phyloP scores from a whole-genome alignment of 1,140 invertebrate genomes.

The Chionoecetes opilio region DNA sequence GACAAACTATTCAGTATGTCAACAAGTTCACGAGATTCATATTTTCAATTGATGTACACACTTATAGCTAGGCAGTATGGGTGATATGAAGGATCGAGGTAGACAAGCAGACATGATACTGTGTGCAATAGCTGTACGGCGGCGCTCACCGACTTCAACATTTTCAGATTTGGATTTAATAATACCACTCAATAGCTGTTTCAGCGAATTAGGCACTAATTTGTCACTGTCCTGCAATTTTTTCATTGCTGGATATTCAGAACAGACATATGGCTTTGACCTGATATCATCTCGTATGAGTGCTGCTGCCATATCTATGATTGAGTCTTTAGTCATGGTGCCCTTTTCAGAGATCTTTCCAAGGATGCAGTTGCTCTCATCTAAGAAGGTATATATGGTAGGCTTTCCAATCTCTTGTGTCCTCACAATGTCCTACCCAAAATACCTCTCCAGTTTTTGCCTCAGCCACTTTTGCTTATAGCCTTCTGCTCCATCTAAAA shows the following conservation, averaged over 20 bases:
- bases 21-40: too few species aligned
- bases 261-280: background rate
- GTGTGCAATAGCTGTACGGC: constrained; percentile 32
- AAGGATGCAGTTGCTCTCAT: background rate
- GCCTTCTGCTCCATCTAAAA: background rate
- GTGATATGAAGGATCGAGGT: constrained; percentile 59
- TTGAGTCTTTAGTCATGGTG: background rate
- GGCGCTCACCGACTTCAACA: background rate
- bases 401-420: constrained; percentile 31
- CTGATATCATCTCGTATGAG: background rate
- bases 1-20: constrained; percentile 44
- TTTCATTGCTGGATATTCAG: constrained; percentile 22
- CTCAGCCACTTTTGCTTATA: background rate
- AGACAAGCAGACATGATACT: constrained; percentile 32
- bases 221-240: background rate
- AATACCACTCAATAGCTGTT: background rate
- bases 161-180: background rate
- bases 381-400: too few species aligned
- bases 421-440: constrained; percentile 28
- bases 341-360: constrained; percentile 15
- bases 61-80: constrained; percentile 33
- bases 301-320: constrained; percentile 29
- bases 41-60: background rate
- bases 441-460: constrained; percentile 1
- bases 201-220: constrained; percentile 21